Percentiles rank a stretch among this genome's conserved stretches.
These are phyloP conservation scores for Alouatta palliata DNA, from an alignment of 2,113 vertebrate genomes.

Conservation along the genomic window DNA sequence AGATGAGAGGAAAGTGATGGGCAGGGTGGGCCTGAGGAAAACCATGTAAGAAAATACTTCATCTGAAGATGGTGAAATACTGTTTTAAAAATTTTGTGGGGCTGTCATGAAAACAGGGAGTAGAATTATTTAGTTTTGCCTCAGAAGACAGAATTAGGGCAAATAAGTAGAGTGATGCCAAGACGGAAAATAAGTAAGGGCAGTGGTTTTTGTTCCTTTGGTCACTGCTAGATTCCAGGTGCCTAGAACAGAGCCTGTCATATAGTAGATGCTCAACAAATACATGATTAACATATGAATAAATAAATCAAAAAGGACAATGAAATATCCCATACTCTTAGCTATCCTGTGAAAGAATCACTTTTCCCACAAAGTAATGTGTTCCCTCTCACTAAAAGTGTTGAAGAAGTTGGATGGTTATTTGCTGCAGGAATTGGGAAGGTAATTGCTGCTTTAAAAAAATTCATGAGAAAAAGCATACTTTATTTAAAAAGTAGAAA, in stretches of 20 bases:
- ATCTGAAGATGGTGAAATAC: background rate
- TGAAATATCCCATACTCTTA: background rate
- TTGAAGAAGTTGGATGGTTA: background rate
- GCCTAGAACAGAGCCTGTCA: background rate
- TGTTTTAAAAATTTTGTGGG: background rate
- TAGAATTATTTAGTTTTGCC: background rate
- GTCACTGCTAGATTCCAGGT: background rate
- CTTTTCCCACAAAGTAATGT: background rate
- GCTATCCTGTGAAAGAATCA: background rate
- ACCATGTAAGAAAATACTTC: background rate
- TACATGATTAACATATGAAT: background rate
- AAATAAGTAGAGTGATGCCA: background rate
- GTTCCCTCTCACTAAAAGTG: background rate
- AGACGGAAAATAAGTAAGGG: background rate
- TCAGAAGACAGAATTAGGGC: slow-evolving; percentile 13
- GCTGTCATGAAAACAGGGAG: background rate
- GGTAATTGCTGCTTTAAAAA: no score
- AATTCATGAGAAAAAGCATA: background rate
- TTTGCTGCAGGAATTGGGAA: background rate
- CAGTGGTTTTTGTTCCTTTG: background rate
- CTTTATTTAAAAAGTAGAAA: background rate
- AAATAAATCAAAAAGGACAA: background rate
- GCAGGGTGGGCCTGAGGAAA: rapidly evolving
- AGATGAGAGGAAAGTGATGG: background rate
- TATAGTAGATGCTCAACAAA: background rate